These are phyloP conservation scores for Aphodius sticticus DNA, from an alignment of 2,888 invertebrate genomes.

Conservation along the genomic window DNA sequence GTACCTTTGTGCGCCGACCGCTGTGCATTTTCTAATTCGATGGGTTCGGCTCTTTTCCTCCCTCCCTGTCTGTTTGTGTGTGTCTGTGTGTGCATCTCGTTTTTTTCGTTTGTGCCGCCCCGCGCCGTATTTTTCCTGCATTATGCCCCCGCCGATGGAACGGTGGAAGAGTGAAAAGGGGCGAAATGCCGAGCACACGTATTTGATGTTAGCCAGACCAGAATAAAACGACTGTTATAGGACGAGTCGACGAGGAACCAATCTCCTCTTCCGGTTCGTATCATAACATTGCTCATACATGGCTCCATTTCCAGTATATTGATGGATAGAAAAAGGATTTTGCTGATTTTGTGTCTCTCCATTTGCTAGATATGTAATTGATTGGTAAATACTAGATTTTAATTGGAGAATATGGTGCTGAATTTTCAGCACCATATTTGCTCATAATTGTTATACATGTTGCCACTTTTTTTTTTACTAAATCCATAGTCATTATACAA, in stretches of 20 bases:
- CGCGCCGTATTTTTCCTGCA: slow-evolving; percentile 33
- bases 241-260: slow-evolving; percentile 6
- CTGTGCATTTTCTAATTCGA: slow-evolving; percentile 50
- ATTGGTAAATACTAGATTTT: not conserved
- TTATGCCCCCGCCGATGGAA: slow-evolving; percentile 29
- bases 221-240: slow-evolving; percentile 28
- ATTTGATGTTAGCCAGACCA: slow-evolving; percentile 27
- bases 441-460: no score
- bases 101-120: slow-evolving; percentile 25
- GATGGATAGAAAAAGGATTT: not conserved
- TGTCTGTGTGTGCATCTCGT: slow-evolving; percentile 38
- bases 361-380: not conserved
- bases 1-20: slow-evolving; percentile 41
- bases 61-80: not conserved
- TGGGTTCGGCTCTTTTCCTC: slow-evolving; percentile 39
- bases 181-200: slow-evolving; percentile 24
- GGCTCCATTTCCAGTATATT: not conserved
- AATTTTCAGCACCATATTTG: no score
- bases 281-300: not conserved
- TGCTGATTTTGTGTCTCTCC: not conserved
- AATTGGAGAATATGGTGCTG: not conserved
- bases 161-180: slow-evolving; percentile 17
- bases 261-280: not conserved
- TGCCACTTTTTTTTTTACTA: no score
- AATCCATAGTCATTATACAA: no score